Evolutionary conservation across 2,113 vertebrate genomes (phyloP).

Genomic region (Notechis scutatus): DNA sequence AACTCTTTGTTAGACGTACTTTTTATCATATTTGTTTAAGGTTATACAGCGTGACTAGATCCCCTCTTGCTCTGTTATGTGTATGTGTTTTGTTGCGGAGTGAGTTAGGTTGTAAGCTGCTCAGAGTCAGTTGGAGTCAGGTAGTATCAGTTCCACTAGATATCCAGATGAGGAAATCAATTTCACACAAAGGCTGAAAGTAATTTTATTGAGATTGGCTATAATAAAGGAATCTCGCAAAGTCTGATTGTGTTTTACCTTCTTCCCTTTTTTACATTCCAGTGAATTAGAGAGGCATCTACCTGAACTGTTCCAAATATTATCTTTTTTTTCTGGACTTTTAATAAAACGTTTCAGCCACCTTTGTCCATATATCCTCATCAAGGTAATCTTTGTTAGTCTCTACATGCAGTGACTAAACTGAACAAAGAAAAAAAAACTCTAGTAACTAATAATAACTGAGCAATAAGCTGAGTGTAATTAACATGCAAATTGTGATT

Average conservation of each 20-base stretch:
- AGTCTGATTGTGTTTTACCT: background rate
- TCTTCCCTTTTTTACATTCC: background rate
- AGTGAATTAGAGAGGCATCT: background rate
- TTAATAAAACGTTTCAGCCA: background rate
- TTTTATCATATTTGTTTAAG: background rate
- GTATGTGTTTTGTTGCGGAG: too few species aligned
- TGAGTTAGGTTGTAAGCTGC: background rate
- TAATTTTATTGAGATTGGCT: background rate
- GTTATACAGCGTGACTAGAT: background rate
- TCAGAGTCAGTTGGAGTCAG: background rate
- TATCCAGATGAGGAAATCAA: background rate
- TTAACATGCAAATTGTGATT: background rate
- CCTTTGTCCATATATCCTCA: background rate
- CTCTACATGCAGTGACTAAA: background rate
- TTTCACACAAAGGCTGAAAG: background rate
- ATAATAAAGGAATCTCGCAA: background rate
- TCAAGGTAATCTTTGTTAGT: background rate
- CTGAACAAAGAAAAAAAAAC: background rate
- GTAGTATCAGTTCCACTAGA: background rate
- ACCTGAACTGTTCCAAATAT: background rate
- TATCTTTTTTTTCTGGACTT: background rate
- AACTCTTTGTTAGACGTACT: background rate
- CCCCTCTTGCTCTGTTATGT: background rate
- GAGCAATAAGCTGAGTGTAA: background rate
- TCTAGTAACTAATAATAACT: background rate